Evolutionary conservation across 2,797 vertebrate genomes (phyloP).

Genomic region (Limnodromus scolopaceus): DNA sequence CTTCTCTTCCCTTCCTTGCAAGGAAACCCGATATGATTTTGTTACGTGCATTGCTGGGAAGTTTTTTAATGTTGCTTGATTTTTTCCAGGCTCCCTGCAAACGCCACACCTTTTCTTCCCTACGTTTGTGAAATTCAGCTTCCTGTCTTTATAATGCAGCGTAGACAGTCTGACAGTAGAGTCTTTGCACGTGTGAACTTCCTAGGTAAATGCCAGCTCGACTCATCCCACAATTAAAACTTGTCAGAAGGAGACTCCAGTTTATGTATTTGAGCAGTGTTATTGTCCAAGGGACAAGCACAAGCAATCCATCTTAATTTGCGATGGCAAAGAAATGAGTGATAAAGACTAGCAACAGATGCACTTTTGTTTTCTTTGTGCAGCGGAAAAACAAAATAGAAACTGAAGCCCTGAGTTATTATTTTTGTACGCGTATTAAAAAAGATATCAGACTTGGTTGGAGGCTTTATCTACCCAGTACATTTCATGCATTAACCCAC

Average conservation of each 20-base stretch:
- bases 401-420: background rate
- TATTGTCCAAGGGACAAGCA: constrained; percentile 27
- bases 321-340: constrained; percentile 41
- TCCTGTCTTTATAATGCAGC: background rate
- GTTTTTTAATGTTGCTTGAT: background rate
- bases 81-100: background rate
- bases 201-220: constrained; percentile 35
- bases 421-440: constrained; percentile 1
- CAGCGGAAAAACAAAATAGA: constrained; percentile 30
- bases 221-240: constrained; percentile 38
- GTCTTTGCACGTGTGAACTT: background rate
- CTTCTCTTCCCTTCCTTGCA: background rate
- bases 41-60: background rate
- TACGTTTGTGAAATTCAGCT: background rate
- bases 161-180: background rate
- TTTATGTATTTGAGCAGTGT: background rate
- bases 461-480: background rate
- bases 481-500: background rate
- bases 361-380: constrained; percentile 35
- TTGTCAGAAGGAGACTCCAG: constrained; percentile 21
- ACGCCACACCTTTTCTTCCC: background rate
- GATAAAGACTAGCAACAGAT: constrained; percentile 43
- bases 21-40: background rate
- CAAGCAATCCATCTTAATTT: constrained; percentile 23
- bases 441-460: background rate